phyloP scores from a whole-genome alignment of 2,888 invertebrate genomes.

The Tiliacea aurago region DNA sequence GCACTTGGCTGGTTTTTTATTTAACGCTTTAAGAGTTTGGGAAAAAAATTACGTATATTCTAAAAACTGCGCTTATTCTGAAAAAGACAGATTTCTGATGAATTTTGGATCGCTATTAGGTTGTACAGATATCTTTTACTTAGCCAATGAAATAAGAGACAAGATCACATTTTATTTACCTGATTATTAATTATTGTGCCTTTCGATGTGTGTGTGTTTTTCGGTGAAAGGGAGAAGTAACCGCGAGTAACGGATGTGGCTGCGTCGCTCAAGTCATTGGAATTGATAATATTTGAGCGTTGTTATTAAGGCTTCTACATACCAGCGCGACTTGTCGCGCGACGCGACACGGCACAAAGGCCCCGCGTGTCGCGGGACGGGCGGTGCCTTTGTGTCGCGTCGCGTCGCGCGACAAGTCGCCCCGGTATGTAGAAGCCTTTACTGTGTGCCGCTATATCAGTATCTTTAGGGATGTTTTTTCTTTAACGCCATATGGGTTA shows the following conservation, averaged over 20 bases:
- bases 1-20: conserved; percentile 9
- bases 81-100: neutral
- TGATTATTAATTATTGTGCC: conserved; percentile 47
- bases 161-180: neutral
- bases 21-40: conserved; percentile 8
- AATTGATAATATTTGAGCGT: conserved; percentile 45
- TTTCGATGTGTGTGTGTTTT: conserved; percentile 80
- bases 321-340: too few relatives aligned
- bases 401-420: too few relatives aligned
- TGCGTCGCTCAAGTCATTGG: conserved; percentile 20
- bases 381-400: too few relatives aligned
- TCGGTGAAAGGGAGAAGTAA: conserved; percentile 67
- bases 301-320: too few relatives aligned
- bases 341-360: too few relatives aligned
- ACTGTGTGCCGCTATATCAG: conserved; percentile 26
- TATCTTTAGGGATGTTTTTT: conserved; percentile 29
- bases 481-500: conserved; percentile 6
- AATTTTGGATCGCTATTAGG: neutral
- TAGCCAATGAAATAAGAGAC: neutral
- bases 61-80: neutral
- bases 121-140: neutral
- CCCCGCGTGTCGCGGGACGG: too few relatives aligned
- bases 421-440: too few relatives aligned
- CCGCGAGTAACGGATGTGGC: conserved; percentile 49
- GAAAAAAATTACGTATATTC: neutral